A percentile compares a stretch with the other conserved stretches of the same genome.
These are phyloP conservation scores for Pristionchus mayeri DNA, from an alignment of 2,888 invertebrate genomes.

Conservation along the genomic window DNA sequence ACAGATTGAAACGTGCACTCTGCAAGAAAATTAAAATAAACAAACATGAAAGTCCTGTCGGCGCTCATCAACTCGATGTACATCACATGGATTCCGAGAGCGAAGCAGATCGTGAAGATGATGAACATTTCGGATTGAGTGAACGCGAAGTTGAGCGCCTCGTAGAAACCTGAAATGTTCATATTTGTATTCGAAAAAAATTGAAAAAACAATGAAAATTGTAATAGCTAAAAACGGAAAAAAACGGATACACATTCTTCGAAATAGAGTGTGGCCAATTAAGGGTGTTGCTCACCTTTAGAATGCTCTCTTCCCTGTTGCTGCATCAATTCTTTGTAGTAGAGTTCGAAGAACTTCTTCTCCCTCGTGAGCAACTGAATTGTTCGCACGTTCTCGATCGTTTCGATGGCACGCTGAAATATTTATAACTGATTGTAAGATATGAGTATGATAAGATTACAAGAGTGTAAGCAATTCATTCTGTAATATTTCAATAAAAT, in stretches of 20 bases:
- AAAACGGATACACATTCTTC: background rate
- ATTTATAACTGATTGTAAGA: background rate
- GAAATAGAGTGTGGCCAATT: background rate
- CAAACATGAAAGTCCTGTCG: conserved; percentile 57
- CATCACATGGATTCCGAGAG: conserved; percentile 64
- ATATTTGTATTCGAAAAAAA: background rate
- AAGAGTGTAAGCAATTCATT: background rate
- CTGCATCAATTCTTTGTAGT: conserved; percentile 60
- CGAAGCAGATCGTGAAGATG: conserved; percentile 62
- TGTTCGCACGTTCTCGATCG: conserved; percentile 78
- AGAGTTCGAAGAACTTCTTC: conserved; percentile 75
- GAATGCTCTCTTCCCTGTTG: conserved; percentile 59
- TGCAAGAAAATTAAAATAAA: background rate
- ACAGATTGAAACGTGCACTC: too few species aligned
- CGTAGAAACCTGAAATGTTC: conserved; percentile 58
- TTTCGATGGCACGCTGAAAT: conserved; percentile 77
- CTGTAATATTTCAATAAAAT: background rate
- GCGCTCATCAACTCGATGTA: conserved; percentile 58
- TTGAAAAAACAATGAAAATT: background rate
- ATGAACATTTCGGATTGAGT: conserved; percentile 68
- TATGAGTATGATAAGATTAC: background rate
- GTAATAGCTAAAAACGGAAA: background rate
- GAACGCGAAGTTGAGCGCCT: conserved; percentile 66
- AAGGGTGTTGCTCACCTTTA: conserved; percentile 46
- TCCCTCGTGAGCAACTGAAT: conserved; percentile 78